phyloP scores from a whole-genome alignment of 2,888 invertebrate species.

The Auanema freiburgensis region DNA sequence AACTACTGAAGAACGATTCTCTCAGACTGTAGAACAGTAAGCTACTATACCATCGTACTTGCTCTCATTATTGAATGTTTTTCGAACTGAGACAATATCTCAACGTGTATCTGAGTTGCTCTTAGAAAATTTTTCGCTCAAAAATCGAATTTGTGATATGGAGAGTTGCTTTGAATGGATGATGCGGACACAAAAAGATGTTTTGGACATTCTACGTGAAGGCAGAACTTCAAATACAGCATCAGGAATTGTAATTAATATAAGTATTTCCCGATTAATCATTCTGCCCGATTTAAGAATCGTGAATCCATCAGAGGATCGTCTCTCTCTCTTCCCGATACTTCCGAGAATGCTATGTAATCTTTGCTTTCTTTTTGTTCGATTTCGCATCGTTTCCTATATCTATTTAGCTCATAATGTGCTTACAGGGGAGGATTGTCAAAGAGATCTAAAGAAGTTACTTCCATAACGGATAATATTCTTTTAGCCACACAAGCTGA shows the following conservation, averaged over 20 bases:
- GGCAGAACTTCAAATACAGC: slow-evolving; percentile 7
- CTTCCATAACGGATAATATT: no score
- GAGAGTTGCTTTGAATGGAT: slow-evolving; percentile 37
- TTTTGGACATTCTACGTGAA: slow-evolving; percentile 10
- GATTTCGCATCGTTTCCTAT: not conserved
- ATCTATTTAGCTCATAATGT: no score
- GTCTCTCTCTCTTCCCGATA: slow-evolving; percentile 26
- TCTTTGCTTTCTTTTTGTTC: not conserved
- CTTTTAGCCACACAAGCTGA: slow-evolving; percentile 3
- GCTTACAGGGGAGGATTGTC: no score
- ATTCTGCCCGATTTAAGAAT: no score
- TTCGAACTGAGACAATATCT: slow-evolving; percentile 40
- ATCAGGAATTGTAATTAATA: slow-evolving; percentile 12
- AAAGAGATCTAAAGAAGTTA: no score
- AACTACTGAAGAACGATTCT: slow-evolving; percentile 27
- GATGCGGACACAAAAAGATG: slow-evolving; percentile 22
- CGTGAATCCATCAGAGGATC: slow-evolving; percentile 9
- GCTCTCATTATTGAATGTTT: slow-evolving; percentile 6
- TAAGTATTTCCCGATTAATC: no score
- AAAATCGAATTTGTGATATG: slow-evolving; percentile 35
- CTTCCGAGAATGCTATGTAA: slow-evolving; percentile 10
- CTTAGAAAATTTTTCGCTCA: slow-evolving; percentile 44
- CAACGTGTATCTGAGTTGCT: slow-evolving; percentile 41
- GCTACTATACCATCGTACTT: slow-evolving; percentile 9
- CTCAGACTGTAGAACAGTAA: slow-evolving; percentile 22